Evolutionary conservation across 2,888 invertebrate species (phyloP), one percentile per base, ranked within the genome.

Genomic region (Perdita meconis): DNA sequence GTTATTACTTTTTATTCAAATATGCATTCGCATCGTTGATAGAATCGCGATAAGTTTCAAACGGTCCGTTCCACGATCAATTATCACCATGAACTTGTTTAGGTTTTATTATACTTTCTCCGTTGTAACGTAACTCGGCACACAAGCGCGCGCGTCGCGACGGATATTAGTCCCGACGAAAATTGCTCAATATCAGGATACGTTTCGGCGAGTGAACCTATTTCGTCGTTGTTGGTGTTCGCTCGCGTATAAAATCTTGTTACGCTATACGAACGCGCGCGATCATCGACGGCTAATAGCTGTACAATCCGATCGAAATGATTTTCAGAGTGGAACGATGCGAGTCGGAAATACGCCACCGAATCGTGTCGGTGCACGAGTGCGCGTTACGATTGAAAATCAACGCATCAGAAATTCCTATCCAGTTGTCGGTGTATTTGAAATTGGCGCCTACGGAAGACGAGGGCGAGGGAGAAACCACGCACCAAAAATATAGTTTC

Each of bases 41-140:
- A n/a, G n/a, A n/a, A n/a, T n/a, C n/a, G n/a, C n/a, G n/a, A n/a
- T n/a, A n/a, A n/a, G n/a, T n/a, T n/a, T n/a, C n/a, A n/a, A 60
- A 26, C 24, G 26, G 44, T 16, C 2, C 26, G 38, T 77, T 74
- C 63, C 63, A 38, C 59, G 67, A 77, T 56, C 26, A 65, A 73
- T 66, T 66, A 61, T 74, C 66, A 34, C 74, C 30, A 42, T 16
- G 44, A 22, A 56, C 36, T 76, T 40, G 53, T 64, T 42, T 75
- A 47, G 38, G n/a, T 40, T 71, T 72, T 63, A 64, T 71, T 59
- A 71, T 13, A 72, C 78, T 79, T 77, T 79, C 78, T 65, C 78
- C 47, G 57, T 40, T 16, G n/a, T 47, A 42, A 19, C 53, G 65
- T n/a, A 44, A n/a, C 53, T 22, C 40, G 55, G 36, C 67, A 68